phyloP scores from a whole-genome alignment of 1,140 invertebrate species.

The Lasaia peninsularis region DNA sequence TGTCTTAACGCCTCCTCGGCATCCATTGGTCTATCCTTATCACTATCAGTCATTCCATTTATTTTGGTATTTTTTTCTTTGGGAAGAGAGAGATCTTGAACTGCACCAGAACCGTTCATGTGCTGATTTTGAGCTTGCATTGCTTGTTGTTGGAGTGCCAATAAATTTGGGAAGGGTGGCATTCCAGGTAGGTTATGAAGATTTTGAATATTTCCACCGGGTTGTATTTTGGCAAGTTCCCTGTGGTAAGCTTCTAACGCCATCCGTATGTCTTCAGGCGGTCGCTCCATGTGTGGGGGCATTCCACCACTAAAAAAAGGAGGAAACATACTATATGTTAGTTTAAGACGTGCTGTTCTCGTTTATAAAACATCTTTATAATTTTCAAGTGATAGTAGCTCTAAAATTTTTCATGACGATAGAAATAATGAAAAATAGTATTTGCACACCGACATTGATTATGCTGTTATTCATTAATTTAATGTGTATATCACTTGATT shows the following conservation, averaged over 20 bases:
- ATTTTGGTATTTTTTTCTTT: constrained; percentile 85
- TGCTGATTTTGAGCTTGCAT: constrained; percentile 80
- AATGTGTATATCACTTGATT: too few species aligned
- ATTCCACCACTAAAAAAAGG: constrained; percentile 86
- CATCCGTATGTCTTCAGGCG: constrained; percentile 88
- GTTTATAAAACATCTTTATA: constrained; percentile 35
- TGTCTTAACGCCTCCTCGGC: constrained; percentile 86
- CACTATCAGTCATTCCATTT: constrained; percentile 83
- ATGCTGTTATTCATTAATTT: too few species aligned
- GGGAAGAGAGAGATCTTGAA: constrained; percentile 91
- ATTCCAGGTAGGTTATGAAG: constrained; percentile 79
- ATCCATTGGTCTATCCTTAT: constrained; percentile 80
- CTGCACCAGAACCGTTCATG: constrained; percentile 81
- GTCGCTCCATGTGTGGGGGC: constrained; percentile 83
- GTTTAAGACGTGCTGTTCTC: constrained; percentile 83
- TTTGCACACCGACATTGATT: too few species aligned
- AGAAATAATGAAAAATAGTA: background rate
- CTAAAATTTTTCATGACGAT: background rate
- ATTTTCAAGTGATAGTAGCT: background rate
- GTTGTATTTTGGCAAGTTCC: constrained; percentile 91
- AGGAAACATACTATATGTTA: constrained; percentile 86
- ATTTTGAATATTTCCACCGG: constrained; percentile 77
- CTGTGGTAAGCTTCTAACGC: constrained; percentile 94
- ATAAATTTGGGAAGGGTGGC: constrained; percentile 81
- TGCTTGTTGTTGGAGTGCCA: constrained; percentile 86